Evolutionary conservation across 2,797 vertebrate species (phyloP).

Genomic region (Threskiornis aethiopicus): DNA sequence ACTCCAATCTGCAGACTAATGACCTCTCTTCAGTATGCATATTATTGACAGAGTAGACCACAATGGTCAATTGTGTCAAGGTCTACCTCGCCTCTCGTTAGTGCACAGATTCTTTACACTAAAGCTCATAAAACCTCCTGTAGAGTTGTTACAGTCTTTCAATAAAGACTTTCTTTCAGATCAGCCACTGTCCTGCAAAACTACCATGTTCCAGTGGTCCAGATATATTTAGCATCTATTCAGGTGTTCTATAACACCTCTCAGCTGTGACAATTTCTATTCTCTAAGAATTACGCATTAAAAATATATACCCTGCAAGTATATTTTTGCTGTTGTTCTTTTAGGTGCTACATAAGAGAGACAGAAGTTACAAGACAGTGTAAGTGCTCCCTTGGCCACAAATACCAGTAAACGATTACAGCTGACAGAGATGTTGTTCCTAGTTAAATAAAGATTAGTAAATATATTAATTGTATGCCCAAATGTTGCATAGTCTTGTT

Average conservation of each 20-base stretch:
- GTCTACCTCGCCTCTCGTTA: neutral
- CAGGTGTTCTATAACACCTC: neutral
- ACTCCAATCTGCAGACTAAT: neutral
- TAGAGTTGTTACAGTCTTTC: neutral
- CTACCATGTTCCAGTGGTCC: neutral
- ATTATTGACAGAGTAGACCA: neutral
- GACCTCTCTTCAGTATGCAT: neutral
- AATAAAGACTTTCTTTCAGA: neutral
- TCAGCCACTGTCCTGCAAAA: neutral
- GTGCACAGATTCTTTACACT: neutral
- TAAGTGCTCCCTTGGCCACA: neutral
- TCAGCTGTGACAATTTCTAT: neutral
- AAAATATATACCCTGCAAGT: neutral
- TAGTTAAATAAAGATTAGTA: neutral
- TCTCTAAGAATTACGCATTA: neutral
- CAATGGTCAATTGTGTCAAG: neutral
- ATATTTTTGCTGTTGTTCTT: neutral
- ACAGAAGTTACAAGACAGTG: neutral
- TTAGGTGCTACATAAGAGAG: neutral
- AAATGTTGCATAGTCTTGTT: neutral
- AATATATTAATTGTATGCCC: neutral
- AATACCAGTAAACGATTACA: neutral
- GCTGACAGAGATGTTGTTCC: neutral
- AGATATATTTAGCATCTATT: neutral
- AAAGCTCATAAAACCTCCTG: neutral